Evolutionary conservation across 2,113 vertebrate species (phyloP), one percentile per base, ranked within the genome.

Genomic region (Noturus placidus): DNA sequence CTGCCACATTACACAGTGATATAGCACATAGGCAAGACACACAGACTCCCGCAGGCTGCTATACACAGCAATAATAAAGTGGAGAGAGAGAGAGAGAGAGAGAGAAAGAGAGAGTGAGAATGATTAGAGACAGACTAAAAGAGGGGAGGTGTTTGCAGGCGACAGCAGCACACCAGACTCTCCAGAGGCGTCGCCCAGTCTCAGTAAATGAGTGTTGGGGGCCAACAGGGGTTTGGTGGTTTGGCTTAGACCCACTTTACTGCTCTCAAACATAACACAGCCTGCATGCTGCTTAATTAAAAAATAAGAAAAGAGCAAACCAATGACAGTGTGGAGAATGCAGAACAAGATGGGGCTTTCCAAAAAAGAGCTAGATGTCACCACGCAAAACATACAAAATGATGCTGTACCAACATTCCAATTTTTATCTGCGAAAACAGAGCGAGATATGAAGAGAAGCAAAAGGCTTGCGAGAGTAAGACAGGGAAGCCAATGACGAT

Each of bases 401-500:
- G 2, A 38, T 72, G 81, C 25, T 17, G 69, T 72, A 87, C 82
- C 69, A 54, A 76, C 81, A 77, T 70, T 83, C 20, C 22, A 74
- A 65, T 82, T 61, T 50, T 67, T 5, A 27, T 84, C n/a, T 61
- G 78, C 20, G 70, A 56, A 85, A 78, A 19, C 33, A 61, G 87
- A 17, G 35, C 86, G 46, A 15, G 5, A 57, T 59, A 76, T 9
- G 85, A 82, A 33, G 25, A 42, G 78, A 63, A 76, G 35, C 38
- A 78, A 85, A 85, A n/a, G 0, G 52, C 17, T 57, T 56, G n/a
- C 7, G 67, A 33, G 27, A 54, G 20, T 52, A 42, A 84, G 63
- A 86, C 59, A 91, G 76, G 56, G 27, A 89, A 1, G 89, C 85
- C 83, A 83, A 87, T 81, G 91, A 89, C 92, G 91, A 94, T 93